phyloP scores from a whole-genome alignment of 2,888 invertebrate genomes.

The Acrobasis suavella region DNA sequence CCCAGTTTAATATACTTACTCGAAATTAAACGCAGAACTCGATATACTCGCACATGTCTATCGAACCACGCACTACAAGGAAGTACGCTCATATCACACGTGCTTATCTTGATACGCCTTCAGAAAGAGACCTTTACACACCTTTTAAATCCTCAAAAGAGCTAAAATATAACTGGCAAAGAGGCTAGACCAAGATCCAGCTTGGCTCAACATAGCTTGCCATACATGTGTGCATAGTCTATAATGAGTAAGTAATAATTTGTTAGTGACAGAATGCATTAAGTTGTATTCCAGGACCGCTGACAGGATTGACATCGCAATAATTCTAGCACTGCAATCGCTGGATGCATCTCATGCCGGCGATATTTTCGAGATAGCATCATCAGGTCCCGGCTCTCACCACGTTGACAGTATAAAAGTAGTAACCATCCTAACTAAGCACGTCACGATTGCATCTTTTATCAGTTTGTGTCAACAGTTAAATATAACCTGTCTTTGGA shows the following conservation, averaged over 20 bases:
- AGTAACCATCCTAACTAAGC: constrained; percentile 52
- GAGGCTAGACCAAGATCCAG: background rate
- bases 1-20: background rate
- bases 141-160: too few relatives aligned
- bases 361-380: constrained; percentile 46
- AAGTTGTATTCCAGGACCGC: constrained; percentile 11
- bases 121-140: too few relatives aligned
- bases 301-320: constrained; percentile 17
- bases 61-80: too few relatives aligned
- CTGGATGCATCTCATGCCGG: constrained; percentile 48
- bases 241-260: background rate
- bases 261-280: constrained; percentile 1
- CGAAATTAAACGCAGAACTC: background rate
- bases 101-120: too few relatives aligned
- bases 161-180: too few relatives aligned
- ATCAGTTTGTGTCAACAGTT: constrained; percentile 54
- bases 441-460: constrained; percentile 51
- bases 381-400: constrained; percentile 40
- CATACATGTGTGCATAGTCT: background rate
- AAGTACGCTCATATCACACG: too few relatives aligned
- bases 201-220: background rate
- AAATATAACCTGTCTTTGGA: constrained; percentile 54
- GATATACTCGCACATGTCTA: too few relatives aligned
- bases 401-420: constrained; percentile 57
- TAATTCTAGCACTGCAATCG: constrained; percentile 29